Conservation (phyloP, 2,797 vertebrate species). For the Sebastes diaconus region DNA sequence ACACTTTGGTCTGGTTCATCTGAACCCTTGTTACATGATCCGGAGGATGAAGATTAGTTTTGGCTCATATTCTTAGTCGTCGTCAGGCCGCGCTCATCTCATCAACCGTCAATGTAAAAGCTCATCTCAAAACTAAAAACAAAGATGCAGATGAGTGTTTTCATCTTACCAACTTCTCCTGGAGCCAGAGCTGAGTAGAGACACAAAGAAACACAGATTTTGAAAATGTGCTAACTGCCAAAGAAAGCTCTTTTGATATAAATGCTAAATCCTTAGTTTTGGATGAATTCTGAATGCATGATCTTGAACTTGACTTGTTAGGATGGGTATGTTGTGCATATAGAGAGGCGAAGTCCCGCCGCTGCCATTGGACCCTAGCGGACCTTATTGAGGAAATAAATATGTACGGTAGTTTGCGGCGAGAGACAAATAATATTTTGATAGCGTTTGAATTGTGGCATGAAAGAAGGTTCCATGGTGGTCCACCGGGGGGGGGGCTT, state of each 20-base stretch:
- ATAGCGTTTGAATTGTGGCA: too few species aligned
- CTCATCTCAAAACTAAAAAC: neutral
- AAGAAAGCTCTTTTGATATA: neutral
- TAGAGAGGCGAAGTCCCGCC: too few species aligned
- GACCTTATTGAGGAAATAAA: too few species aligned
- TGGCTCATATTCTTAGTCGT: neutral
- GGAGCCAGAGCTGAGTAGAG: neutral
- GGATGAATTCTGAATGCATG: neutral
- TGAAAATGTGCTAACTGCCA: neutral
- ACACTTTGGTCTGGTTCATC: neutral
- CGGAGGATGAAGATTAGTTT: constrained; percentile 3
- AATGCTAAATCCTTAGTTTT: neutral
- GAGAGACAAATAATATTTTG: too few species aligned
- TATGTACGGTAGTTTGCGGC: too few species aligned
- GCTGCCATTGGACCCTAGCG: too few species aligned
- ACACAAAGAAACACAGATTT: neutral
- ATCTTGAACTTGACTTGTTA: neutral
- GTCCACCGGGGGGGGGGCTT: too few species aligned
- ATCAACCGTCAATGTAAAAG: neutral
- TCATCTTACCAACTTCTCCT: neutral
- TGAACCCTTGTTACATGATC: neutral
- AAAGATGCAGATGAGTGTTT: neutral
- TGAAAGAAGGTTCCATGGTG: too few species aligned
- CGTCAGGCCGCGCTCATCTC: neutral
- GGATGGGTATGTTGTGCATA: too few species aligned